Evolutionary conservation across 2,888 invertebrate genomes (phyloP), one percentile per base, ranked within the genome.

Genomic region (Geotrupes spiniger): DNA sequence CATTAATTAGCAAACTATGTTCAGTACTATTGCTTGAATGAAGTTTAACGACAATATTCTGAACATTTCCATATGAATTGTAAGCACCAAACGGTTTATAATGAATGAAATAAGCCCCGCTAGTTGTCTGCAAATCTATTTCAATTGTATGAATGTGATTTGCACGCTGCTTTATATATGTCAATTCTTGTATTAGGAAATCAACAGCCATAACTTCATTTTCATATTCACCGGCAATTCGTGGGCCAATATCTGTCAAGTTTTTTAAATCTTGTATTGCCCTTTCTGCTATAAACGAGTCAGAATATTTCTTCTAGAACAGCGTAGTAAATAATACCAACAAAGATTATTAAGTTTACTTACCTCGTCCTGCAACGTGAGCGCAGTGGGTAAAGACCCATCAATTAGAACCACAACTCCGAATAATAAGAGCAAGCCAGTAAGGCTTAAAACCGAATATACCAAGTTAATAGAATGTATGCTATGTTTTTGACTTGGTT

Each of bases 21-120:
- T 68, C 77, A 2, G 76, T 69, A 36, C 72, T 69, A 51, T 70
- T 63, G 21, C 66, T 63, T 2, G 85, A 82, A 51, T 83, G 79
- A 39, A 90, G 69, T 69, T 81, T 83, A 33, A 86, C 91, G 56
- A 91, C 77, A 58, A 94, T 81, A 75, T 89, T 92, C 69, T 85
- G 85, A 57, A 89, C 84, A 73, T 87, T 87, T 59, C 83, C 80
- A 73, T 96, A 95, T 58, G 85, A 82, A 72, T 87, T 87, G 42
- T 87, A 89, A 80, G 90, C 85, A 36, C 87, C 87, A 65, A 87
- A 84, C 1, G 90, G 77, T 29, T 67, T 64, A 73, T 90, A 89
- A 49, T 78, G 77, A 45, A 92, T 75, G 60, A 84, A 80, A 74
- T 91, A 93, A 26, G 84, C 81, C 8, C 92, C 92, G 63, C 76